Evolutionary conservation across 1,140 invertebrate species (phyloP).

Genomic region (Drosophila parvula): DNA sequence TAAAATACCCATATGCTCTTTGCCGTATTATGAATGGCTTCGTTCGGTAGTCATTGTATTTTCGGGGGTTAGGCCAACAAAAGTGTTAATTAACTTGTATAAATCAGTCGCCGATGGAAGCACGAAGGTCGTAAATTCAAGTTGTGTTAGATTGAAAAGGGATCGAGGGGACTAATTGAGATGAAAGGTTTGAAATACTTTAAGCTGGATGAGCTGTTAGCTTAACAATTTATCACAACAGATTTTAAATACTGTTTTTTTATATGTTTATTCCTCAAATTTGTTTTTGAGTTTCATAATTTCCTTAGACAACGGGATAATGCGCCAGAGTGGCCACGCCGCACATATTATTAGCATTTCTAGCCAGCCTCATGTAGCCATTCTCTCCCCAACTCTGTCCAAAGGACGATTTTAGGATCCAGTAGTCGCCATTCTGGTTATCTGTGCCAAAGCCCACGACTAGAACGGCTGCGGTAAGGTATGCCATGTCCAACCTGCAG

Average conservation of each 20-base stretch:
- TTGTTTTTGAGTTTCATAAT: background rate
- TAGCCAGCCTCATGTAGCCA: slow-evolving; percentile 87
- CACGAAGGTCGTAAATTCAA: slow-evolving; percentile 30
- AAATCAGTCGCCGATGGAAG: slow-evolving; percentile 66
- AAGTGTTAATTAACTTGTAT: slow-evolving; percentile 81
- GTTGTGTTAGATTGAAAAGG: slow-evolving; percentile 29
- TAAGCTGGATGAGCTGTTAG: background rate
- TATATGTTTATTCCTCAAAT: background rate
- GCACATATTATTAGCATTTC: slow-evolving; percentile 76
- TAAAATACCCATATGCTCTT: slow-evolving; percentile 12
- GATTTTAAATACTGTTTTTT: background rate
- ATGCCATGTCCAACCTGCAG: slow-evolving; percentile 85
- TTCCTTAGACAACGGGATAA: slow-evolving; percentile 1
- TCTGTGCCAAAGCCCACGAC: slow-evolving; percentile 88
- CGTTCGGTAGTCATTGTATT: slow-evolving; percentile 40
- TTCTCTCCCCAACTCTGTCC: slow-evolving; percentile 85
- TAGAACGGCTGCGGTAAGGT: slow-evolving; percentile 85
- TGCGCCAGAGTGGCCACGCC: slow-evolving; percentile 5
- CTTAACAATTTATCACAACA: background rate
- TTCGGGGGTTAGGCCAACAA: slow-evolving; percentile 49
- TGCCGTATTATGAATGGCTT: slow-evolving; percentile 39
- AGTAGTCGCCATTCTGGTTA: slow-evolving; percentile 85
- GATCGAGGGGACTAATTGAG: slow-evolving; percentile 22
- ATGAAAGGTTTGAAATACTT: slow-evolving; percentile 8
- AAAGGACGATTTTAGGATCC: slow-evolving; percentile 88